These are phyloP conservation scores for Opisthocomus hoazin DNA, from an alignment of 2,113 vertebrate genomes.

Conservation along the genomic window DNA sequence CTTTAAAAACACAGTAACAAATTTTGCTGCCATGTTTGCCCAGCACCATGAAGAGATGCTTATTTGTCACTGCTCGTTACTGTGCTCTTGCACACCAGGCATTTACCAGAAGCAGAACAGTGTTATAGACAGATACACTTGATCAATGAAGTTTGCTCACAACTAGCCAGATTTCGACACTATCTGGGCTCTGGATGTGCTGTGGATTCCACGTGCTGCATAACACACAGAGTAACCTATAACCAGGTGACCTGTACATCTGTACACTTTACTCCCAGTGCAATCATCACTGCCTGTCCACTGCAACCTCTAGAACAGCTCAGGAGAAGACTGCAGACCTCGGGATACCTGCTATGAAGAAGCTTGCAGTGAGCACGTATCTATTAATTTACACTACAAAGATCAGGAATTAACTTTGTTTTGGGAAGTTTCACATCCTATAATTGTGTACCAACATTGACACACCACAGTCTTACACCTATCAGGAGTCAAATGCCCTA, in stretches of 20 bases:
- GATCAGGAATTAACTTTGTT: background rate
- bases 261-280: background rate
- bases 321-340: background rate
- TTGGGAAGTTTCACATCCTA: background rate
- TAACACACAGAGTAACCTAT: background rate
- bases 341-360: fast-evolving
- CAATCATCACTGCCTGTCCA: background rate
- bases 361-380: background rate
- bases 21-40: background rate
- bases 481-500: background rate
- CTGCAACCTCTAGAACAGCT: background rate
- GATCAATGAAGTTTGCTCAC: background rate
- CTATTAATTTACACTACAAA: background rate
- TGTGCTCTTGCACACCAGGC: background rate
- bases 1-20: background rate
- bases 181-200: fast-evolving
- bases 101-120: background rate
- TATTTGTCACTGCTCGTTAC: background rate
- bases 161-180: background rate
- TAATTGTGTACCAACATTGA: background rate
- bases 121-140: background rate
- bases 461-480: background rate
- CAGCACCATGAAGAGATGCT: background rate
- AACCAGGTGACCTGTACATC: background rate
- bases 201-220: background rate